Percentiles rank a stretch among this genome's conserved stretches.
Evolutionary conservation across 1,140 invertebrate genomes (phyloP).

Genomic region (Neodiprion lecontei): DNA sequence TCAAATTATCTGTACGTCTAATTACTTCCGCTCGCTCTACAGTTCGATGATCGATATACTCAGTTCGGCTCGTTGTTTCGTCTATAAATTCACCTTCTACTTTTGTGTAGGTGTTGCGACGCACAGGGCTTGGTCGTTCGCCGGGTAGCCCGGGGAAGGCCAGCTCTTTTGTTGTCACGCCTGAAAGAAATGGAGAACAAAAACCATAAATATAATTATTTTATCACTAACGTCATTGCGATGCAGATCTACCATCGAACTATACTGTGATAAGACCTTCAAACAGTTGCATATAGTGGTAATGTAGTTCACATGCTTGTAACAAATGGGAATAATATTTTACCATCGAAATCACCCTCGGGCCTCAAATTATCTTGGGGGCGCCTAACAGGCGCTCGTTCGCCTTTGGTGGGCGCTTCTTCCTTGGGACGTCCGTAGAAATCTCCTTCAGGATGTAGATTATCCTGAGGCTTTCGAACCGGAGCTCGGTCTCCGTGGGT

Average conservation of each 20-base stretch:
- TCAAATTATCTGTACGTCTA: conserved; percentile 70
- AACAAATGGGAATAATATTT: conserved; percentile 25
- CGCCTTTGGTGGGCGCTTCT: conserved; percentile 34
- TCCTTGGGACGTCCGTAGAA: conserved; percentile 60
- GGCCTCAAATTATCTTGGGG: conserved; percentile 50
- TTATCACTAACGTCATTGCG: conserved; percentile 24
- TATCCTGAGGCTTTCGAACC: conserved; percentile 57
- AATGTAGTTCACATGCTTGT: conserved; percentile 11
- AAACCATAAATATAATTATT: conserved; percentile 24
- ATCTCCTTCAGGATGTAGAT: conserved; percentile 62
- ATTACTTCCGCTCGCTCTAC: conserved; percentile 66
- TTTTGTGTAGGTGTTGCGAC: conserved; percentile 84
- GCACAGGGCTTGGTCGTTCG: conserved; percentile 71
- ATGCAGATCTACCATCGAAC: too few relatives aligned
- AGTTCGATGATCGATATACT: conserved; percentile 70
- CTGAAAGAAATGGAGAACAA: conserved; percentile 57
- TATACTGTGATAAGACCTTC: too few relatives aligned
- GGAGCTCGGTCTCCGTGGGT: conserved; percentile 56
- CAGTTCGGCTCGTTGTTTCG: conserved; percentile 70
- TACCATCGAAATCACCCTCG: conserved; percentile 60
- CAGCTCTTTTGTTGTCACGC: conserved; percentile 68
- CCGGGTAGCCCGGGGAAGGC: conserved; percentile 72
- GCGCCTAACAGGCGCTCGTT: conserved; percentile 47
- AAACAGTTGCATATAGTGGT: not conserved
- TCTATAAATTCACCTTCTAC: conserved; percentile 75